Base-by-base conservation (phyloP, 2,113 vertebrate species). In the Panurus biarmicus region DNA sequence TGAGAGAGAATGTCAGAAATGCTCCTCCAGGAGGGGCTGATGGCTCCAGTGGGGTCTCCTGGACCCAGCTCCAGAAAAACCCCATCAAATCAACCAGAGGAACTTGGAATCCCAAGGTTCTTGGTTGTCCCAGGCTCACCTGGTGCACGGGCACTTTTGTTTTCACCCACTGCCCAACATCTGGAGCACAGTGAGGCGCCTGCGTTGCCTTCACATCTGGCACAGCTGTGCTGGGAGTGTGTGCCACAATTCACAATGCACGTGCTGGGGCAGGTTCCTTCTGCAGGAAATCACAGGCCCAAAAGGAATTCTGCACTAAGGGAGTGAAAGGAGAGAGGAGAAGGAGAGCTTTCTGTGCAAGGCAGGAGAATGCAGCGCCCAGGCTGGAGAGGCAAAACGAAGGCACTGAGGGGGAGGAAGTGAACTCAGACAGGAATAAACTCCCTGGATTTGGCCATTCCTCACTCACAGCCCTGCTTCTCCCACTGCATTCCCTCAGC, bases 221-320 rank as follows among this genome's bases (percentile, higher is more conserved):
- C 48, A 15, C 51, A 17, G 23, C 7, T 31, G 57, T 3, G 24
- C n/a, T n/a, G n/a, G n/a, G n/a, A n/a, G n/a, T n/a, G n/a, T n/a
- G n/a, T n/a, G n/a, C n/a, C 7, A 13, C 33, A 79, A 3, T 2
- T n/a, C n/a, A n/a, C n/a, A 33, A 36, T 2, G 17, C 22, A 7
- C 29, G 0, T 1, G 12, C 0, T 6, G 23, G 60, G 33, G 25
- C 73, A 44, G 3, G 13, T 8, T 64, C n/a, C 42, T 58, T 10
- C 13, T 3, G 22, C 28, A 58, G 54, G 54, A 31, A 72, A 73
- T 3, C 7, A 19, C 2, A 13, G 42, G 75, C 26, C 20, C 42
- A 57, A 35, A 48, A 31, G 8, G 58, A 81, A n/a, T n/a, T n/a
- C n/a, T n/a, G n/a, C n/a, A n/a, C n/a, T n/a, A n/a, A n/a, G n/a